phyloP scores from a whole-genome alignment of 2,113 vertebrate genomes.

The Clarias gariepinus region DNA sequence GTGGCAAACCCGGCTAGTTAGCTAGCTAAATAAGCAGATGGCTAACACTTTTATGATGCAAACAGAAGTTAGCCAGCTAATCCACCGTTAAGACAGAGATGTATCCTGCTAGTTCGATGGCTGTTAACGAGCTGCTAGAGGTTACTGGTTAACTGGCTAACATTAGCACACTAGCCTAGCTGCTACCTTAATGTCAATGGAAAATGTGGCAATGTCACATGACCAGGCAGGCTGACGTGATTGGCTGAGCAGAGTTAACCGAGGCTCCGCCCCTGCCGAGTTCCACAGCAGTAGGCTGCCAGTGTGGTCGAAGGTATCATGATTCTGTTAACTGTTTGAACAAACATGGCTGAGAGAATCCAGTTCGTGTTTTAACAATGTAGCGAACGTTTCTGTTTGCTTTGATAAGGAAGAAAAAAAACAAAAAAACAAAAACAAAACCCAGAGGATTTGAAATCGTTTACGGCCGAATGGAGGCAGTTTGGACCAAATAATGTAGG shows the following conservation, averaged over 20 bases:
- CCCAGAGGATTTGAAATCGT: no score
- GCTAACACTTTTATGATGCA: background rate
- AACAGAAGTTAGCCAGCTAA: background rate
- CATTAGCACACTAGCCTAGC: background rate
- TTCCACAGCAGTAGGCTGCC: background rate
- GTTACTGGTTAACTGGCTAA: background rate
- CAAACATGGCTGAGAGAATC: background rate
- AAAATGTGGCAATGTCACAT: background rate
- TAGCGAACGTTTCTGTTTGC: background rate
- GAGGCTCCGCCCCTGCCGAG: background rate
- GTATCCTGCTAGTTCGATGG: background rate
- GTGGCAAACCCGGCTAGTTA: background rate
- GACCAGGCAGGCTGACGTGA: background rate
- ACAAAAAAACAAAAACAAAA: background rate
- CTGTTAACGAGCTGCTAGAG: background rate
- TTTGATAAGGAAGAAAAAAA: background rate
- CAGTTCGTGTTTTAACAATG: background rate
- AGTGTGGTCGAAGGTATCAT: background rate
- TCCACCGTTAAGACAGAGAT: background rate
- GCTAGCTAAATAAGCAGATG: background rate
- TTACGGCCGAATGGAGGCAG: background rate
- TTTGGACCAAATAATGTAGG: background rate
- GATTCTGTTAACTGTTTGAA: background rate
- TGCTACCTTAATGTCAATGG: background rate
- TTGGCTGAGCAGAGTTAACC: slow-evolving; percentile 1